Evolutionary conservation across 1,140 invertebrate species (phyloP).

Genomic region (Drosophila asahinai): DNA sequence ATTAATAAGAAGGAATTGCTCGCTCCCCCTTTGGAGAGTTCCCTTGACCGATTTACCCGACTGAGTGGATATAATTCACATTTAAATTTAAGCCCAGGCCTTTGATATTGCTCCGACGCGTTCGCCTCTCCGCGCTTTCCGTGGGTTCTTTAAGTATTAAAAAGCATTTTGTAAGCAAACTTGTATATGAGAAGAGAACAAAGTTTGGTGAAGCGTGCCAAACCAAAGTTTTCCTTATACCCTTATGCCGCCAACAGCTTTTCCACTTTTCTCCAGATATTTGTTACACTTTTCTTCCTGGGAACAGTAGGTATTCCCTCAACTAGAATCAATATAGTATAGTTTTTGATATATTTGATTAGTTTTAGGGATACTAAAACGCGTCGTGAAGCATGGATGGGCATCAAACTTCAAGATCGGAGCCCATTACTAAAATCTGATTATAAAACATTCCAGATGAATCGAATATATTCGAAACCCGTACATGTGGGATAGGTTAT

Average conservation of each 20-base stretch:
- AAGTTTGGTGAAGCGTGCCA: slow-evolving; percentile 58
- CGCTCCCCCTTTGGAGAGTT: slow-evolving; percentile 11
- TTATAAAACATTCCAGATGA: no score
- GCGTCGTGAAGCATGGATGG: neutral
- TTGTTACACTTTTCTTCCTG: neutral
- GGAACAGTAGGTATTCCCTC: slow-evolving; percentile 12
- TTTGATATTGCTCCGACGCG: neutral
- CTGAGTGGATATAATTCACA: slow-evolving; percentile 49
- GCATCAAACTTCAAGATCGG: neutral
- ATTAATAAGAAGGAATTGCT: slow-evolving; percentile 50
- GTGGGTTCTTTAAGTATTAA: slow-evolving; percentile 45
- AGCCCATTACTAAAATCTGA: neutral
- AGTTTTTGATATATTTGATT: neutral
- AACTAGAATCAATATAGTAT: neutral
- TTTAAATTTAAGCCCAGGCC: slow-evolving; percentile 32
- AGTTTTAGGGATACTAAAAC: neutral
- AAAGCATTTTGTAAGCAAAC: slow-evolving; percentile 50
- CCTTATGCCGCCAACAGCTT: neutral
- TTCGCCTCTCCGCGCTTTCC: slow-evolving; percentile 1
- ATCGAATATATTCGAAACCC: no score
- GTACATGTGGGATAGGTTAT: no score
- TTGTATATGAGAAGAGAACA: slow-evolving; percentile 16
- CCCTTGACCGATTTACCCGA: slow-evolving; percentile 49
- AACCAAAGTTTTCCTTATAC: slow-evolving; percentile 52
- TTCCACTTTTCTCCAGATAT: slow-evolving; percentile 7